Conservation (phyloP, 2,888 invertebrate species). For the Acleris sparsana region DNA sequence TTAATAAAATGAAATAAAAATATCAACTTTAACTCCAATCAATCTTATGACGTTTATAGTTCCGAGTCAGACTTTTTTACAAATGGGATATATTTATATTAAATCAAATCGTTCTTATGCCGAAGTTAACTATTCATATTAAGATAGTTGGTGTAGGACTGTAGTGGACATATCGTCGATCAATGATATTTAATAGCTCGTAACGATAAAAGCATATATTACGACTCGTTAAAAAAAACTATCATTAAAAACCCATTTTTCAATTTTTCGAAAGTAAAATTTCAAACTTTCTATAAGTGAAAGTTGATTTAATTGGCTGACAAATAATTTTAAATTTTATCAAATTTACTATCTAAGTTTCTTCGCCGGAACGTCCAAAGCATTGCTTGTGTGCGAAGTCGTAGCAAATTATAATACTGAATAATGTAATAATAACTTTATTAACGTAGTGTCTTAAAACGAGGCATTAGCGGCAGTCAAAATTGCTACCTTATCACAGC, state of each 20-base stretch:
- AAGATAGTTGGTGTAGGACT: constrained; percentile 24
- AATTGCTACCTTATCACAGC: neutral
- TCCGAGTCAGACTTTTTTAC: neutral
- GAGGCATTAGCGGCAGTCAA: neutral
- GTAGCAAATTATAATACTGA: neutral
- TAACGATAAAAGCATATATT: constrained; percentile 3
- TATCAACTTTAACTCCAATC: neutral
- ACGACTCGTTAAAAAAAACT: neutral
- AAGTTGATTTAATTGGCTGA: too few relatives aligned
- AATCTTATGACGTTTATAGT: neutral
- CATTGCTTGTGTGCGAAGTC: neutral
- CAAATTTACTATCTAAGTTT: neutral
- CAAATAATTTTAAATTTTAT: neutral
- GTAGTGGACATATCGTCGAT: constrained; percentile 32
- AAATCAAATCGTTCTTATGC: constrained; percentile 27
- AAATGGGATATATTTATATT: neutral
- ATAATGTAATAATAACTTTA: neutral
- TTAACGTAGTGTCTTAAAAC: neutral
- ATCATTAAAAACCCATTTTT: neutral
- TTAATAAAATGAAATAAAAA: neutral
- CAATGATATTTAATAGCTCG: constrained; percentile 33
- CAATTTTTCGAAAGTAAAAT: too few relatives aligned
- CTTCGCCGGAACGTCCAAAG: neutral
- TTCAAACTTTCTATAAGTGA: too few relatives aligned
- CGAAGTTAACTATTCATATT: constrained; percentile 27